Base-by-base conservation (phyloP, 2,888 invertebrate genomes). In the Macaria liturata region DNA sequence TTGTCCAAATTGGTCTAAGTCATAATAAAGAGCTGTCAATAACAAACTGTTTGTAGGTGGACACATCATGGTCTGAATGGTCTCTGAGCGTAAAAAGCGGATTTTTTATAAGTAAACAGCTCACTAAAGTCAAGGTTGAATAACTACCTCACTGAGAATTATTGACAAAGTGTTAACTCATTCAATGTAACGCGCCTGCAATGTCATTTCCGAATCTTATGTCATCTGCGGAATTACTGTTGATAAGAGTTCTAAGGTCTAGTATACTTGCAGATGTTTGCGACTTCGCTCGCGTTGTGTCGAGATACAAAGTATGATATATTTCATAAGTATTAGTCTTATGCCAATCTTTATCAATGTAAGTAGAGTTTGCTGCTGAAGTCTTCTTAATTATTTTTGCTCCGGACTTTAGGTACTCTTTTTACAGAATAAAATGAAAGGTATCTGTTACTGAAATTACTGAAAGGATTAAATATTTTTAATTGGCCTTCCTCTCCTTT, bases 131-230 rank as follows among this genome's bases (percentile, higher is more conserved):
- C 70, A 72, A 72, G 72, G 70, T 65, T 69, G 63, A 57, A 64
- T 66, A 62, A 64, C 59, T 62, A 48, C 58, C 47, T 57, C 58
- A 65, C 64, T 51, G 54, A 40, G 54, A 48, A 58, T 50, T 51
- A 46, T 58, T 60, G 57, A 49, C 54, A 45, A 64, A 68, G 65
- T 65, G 68, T 67, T 71, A 66, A 71, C 69, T 71, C 70, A 71
- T 69, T 68, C 64, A 68, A 61, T 64, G 59, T 58, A 60, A 59
- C 52, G 61, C 59, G 56, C 55, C 48, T 54, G 65, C 72, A 72
- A 70, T 76, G 71, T 59, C 68, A 69, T 62, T 72, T 75, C 73
- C 75, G 72, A 60, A 54, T 56, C 54, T 59, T 68, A 55, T 58
- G 60, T 64, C 54, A 66, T 53, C 9, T 42, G 45, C 49, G 20